Base-by-base conservation (phyloP, 2,797 vertebrate genomes). In the Denticeps clupeoides region DNA sequence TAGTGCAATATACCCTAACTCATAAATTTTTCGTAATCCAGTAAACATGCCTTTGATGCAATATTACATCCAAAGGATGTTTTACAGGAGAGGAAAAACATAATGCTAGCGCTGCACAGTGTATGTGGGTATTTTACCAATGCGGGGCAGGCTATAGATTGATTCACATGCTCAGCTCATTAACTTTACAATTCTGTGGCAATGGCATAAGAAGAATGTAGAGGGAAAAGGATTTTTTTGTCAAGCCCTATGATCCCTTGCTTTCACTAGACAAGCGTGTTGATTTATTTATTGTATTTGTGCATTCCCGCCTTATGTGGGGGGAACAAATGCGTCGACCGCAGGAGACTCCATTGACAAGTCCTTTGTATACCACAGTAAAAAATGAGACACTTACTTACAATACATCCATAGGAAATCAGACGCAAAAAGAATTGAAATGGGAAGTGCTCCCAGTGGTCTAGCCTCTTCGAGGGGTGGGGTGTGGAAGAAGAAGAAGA, bases 341-440 rank as follows among this genome's bases (percentile, higher is more conserved):
- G 77, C 77, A 75, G 75, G 78, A 83, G 86, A 83, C 80, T 84
- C 80, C 75, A 81, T 71, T 83, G 79, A 83, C 81, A 79, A 70
- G 75, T 77, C 81, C 83, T 88, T 86, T 88, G 82, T 85, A 80
- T 69, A 72, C 71, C 69, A n/a, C 18, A 15, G 50, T 65, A 69
- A 69, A 84, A 84, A 83, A 85, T 78, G 81, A 78, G 78, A 76
- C 79, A 72, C 81, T 82, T 83, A 82, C 82, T 77, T 81, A 85
- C 85, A 88, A 85, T 84, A 82, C 81, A 73, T 80, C 81, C 80
- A 84, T 72, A 87, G 85, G 87, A 87, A 86, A 78, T 81, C 80
- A 82, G 76, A 84, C 81, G 82, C 84, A 88, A 81, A 83, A 82
- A 81, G 75, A 87, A 85, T 77, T 78, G 81, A 80, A 82, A 72